These are phyloP conservation scores for Melipona quadrifasciata DNA, from an alignment of 1,140 invertebrate species.

Conservation along the genomic window DNA sequence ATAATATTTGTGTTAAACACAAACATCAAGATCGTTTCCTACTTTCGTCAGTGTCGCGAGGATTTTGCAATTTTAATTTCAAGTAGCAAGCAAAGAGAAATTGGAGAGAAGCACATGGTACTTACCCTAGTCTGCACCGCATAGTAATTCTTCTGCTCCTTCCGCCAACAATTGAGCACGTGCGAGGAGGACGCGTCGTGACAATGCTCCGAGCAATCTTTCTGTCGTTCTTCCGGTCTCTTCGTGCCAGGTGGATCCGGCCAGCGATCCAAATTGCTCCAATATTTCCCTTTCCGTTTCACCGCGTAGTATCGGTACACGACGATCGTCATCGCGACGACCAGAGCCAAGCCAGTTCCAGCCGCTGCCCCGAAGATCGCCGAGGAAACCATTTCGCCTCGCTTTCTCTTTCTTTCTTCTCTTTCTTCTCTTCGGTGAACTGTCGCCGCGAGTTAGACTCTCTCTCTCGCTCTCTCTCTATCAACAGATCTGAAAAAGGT, in stretches of 20 bases:
- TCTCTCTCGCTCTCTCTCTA: no score
- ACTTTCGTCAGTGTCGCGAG: neutral
- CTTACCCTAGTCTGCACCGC: conserved; percentile 63
- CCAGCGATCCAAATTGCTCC: conserved; percentile 83
- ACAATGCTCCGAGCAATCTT: neutral
- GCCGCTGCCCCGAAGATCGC: conserved; percentile 86
- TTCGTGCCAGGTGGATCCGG: conserved; percentile 55
- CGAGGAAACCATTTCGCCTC: conserved; percentile 82
- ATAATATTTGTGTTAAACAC: no score
- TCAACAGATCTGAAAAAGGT: conserved; percentile 13
- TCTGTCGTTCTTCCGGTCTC: neutral
- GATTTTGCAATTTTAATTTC: neutral
- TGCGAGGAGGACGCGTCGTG: conserved; percentile 29
- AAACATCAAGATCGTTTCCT: no score
- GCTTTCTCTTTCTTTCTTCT: neutral
- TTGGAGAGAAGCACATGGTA: neutral
- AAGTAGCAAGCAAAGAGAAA: neutral
- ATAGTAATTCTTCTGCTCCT: conserved; percentile 64
- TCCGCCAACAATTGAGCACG: conserved; percentile 59
- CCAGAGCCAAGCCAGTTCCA: conserved; percentile 84
- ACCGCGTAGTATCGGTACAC: conserved; percentile 85
- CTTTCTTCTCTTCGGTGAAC: neutral
- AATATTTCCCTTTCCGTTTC: conserved; percentile 82
- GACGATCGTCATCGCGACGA: conserved; percentile 85
- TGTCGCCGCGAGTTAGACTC: neutral